Base-by-base conservation (phyloP, 2,888 invertebrate species). In the Nomada hirtipes region DNA sequence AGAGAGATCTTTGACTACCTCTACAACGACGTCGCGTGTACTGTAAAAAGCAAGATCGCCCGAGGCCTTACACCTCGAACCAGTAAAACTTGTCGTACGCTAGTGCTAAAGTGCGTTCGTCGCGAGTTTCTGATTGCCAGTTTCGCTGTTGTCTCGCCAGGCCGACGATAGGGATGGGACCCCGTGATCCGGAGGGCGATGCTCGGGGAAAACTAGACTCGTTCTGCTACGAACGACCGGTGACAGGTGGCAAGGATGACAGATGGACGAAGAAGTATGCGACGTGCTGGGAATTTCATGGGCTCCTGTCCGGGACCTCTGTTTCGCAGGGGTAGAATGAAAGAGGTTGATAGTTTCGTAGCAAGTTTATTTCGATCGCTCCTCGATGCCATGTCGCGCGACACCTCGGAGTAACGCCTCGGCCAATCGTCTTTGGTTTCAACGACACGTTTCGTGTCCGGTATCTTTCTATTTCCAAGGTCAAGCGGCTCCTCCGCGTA, bases 81-180 rank as follows among this genome's bases (percentile, higher is more conserved):
- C 93, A 92, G 92, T 92, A 92, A 91, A 92, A 92, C 93, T 92
- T 91, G 93, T 92, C 92, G 92, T 91, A 88, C 90, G 91, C 90
- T 87, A 86, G 88, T 88, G 89, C 88, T 87, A 87, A 90, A 90
- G 90, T 89, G 89, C 90, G 87, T 85, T 86, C 20, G 85, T 84
- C 84, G 84, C 84, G 74, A 85, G 15, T 18, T 70, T 44, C 60
- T 63, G 60, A 74, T 72, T 50, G 69, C 44, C 57, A 44, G 61
- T 57, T 36, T 74, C 71, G 53, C 47, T 47, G 76, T 53, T 36
- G 20, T 50, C 52, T 42, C 52, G 63, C 36, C 23, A 26, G 63
- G 59, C 52, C 60, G 69, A 63, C 44, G 59, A 74, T 29, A 60
- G 29, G 53, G 29, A 36, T 63, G 61, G 61, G 4, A 52, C n/a